phyloP scores from a whole-genome alignment of 2,113 vertebrate species.

The Cyphomyrus plagiostoma region DNA sequence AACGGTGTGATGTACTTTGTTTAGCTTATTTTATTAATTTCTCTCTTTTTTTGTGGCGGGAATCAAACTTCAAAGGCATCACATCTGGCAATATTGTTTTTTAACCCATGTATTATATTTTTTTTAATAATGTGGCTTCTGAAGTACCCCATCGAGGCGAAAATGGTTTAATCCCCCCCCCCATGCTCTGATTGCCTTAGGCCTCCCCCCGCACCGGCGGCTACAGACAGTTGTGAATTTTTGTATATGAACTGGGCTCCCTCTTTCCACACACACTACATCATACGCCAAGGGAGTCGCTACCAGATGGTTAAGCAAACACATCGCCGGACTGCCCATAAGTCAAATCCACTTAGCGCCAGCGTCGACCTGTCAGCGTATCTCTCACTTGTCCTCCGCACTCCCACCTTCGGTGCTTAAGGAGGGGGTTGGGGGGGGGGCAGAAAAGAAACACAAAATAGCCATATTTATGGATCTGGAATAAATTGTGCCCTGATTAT shows the following conservation, averaged over 20 bases:
- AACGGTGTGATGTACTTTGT: not conserved
- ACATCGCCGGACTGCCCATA: conserved; percentile 70
- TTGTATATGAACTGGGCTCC: conserved; percentile 47
- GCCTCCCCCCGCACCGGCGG: not conserved
- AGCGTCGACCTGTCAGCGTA: conserved; percentile 55
- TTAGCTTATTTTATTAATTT: not conserved
- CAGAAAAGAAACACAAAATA: conserved; percentile 23
- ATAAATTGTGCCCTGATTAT: conserved; percentile 51
- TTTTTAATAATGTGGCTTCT: not conserved
- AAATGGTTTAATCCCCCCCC: not conserved
- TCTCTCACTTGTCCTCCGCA: conserved; percentile 49
- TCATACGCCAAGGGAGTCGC: conserved; percentile 63
- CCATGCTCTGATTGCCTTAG: conserved; percentile 17
- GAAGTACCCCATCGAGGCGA: not conserved
- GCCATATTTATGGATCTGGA: conserved; percentile 48
- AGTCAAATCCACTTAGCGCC: conserved; percentile 73
- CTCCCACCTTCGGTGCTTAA: conserved; percentile 37
- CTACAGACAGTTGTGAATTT: conserved; percentile 14
- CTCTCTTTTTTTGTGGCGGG: not conserved
- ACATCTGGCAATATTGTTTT: not conserved
- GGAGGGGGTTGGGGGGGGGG: conserved; percentile 18
- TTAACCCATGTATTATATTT: not conserved
- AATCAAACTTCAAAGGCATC: not conserved
- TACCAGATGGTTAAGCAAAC: conserved; percentile 76
- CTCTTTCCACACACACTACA: conserved; percentile 63